A percentile compares a stretch with the other conserved stretches of the same genome.
phyloP scores from a whole-genome alignment of 2,888 invertebrate species.

The Heliconius cydno region DNA sequence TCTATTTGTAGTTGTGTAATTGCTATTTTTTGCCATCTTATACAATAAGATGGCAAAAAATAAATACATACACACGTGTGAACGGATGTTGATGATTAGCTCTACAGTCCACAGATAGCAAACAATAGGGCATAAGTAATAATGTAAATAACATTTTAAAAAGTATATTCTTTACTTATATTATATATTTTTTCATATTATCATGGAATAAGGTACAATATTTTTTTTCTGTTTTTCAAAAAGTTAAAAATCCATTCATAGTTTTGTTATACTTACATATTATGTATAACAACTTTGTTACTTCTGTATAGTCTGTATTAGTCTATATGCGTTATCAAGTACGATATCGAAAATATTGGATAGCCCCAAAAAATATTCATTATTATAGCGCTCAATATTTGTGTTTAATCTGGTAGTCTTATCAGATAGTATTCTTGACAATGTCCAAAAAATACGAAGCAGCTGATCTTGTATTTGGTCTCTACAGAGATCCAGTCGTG shows the following conservation, averaged over 20 bases:
- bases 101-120: background rate
- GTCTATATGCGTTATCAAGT: background rate
- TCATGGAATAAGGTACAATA: background rate
- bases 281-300: background rate
- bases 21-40: too few species aligned
- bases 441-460: too few species aligned
- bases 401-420: too few species aligned
- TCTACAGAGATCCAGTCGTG: too few species aligned
- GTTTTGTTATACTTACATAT: background rate
- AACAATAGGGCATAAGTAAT: background rate
- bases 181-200: too few species aligned
- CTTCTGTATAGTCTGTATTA: background rate
- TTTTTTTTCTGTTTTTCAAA: background rate
- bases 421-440: too few species aligned
- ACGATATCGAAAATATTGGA: background rate
- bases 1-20: background rate
- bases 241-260: background rate
- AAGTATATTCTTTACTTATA: too few species aligned
- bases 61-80: background rate
- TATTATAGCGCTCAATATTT: background rate
- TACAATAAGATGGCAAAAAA: background rate
- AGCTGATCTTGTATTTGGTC: too few species aligned
- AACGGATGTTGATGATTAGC: constrained; percentile 21
- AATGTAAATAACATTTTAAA: background rate
- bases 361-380: background rate